Evolutionary conservation across 2,797 vertebrate species (phyloP).

Genomic region (Leptoclinus maculatus): DNA sequence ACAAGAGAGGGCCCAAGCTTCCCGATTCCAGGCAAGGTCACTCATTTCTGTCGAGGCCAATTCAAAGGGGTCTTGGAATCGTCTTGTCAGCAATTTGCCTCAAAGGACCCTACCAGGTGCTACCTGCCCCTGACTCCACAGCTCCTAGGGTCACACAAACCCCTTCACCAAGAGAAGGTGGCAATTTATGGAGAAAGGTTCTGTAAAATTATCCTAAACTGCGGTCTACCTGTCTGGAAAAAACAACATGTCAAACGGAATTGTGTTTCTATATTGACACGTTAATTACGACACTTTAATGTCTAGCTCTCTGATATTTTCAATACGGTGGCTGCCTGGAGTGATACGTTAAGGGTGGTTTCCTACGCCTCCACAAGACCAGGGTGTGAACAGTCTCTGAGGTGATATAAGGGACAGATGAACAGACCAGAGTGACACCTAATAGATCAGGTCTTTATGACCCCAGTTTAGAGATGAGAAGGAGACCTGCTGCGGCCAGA

Average conservation of each 20-base stretch:
- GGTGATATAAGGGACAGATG: slow-evolving; percentile 66
- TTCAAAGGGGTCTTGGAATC: slow-evolving; percentile 20
- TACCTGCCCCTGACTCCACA: slow-evolving; percentile 19
- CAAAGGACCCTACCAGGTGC: slow-evolving; percentile 1
- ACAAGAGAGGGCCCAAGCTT: not conserved
- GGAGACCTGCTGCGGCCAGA: slow-evolving; percentile 63
- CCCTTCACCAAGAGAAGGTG: not conserved
- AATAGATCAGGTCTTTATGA: slow-evolving; percentile 79
- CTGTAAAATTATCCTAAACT: not conserved
- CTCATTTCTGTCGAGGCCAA: slow-evolving; percentile 37
- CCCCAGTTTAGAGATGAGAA: slow-evolving; percentile 75
- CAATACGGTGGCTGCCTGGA: not conserved
- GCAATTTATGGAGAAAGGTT: not conserved
- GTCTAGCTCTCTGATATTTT: not conserved
- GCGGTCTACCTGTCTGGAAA: not conserved
- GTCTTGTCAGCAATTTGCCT: slow-evolving; percentile 17
- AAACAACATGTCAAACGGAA: not conserved
- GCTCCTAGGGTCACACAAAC: slow-evolving; percentile 9
- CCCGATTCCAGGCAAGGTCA: slow-evolving; percentile 34
- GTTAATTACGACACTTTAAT: not conserved
- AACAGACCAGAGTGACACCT: slow-evolving; percentile 68
- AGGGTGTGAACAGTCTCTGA: slow-evolving; percentile 49
- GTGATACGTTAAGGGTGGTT: slow-evolving; percentile 10
- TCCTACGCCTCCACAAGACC: not conserved
- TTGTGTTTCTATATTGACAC: not conserved